Evolutionary conservation across 2,113 vertebrate genomes (phyloP), one percentile per base, ranked within the genome.

Genomic region (Epinephelus moara): DNA sequence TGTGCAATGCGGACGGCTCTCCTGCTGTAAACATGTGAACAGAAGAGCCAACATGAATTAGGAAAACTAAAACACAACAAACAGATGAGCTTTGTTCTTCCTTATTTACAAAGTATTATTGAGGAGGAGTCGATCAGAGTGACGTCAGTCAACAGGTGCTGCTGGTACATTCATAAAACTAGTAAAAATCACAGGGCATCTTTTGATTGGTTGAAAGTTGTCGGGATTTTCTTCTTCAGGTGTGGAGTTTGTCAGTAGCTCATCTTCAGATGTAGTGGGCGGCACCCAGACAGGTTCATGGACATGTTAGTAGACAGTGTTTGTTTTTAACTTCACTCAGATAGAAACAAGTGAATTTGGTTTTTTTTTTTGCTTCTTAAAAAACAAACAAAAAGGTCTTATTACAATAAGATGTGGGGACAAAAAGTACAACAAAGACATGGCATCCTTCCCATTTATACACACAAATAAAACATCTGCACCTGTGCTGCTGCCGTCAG

Each of bases 101-200:
- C 60, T 56, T 75, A 88, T 89, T 89, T 88, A 92, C 88, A 89
- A 86, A 84, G 64, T 45, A 33, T 71, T 59, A 81, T 5, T 85
- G 73, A 88, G 70, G 45, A 82, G 52, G 57, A 88, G 52, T 64
- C 37, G 21, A 49, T 45, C 60, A 82, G 70, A 85, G 72, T 13
- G 78, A 59, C 57, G 53, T 80, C 27, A 72, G 42, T 37, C 49
- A 62, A 68, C 73, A 73, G 47, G 73, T 64, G 53, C 50, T 8
- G 64, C 53, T 3, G 40, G 55, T 85, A 85, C 80, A 86, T 84
- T 85, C 59, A 67, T 68, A 33, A 78, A 90, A 88, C 13, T 19
- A 40, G 68, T 67, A 56, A 64, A 49, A 81, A 59, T 18, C n/a
- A 11, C 18, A 21, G 10, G 18, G 21, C 21, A 8, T 45, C 42